These are phyloP conservation scores for Labeo calbasu DNA, from an alignment of 2,797 vertebrate genomes.

Conservation along the genomic window DNA sequence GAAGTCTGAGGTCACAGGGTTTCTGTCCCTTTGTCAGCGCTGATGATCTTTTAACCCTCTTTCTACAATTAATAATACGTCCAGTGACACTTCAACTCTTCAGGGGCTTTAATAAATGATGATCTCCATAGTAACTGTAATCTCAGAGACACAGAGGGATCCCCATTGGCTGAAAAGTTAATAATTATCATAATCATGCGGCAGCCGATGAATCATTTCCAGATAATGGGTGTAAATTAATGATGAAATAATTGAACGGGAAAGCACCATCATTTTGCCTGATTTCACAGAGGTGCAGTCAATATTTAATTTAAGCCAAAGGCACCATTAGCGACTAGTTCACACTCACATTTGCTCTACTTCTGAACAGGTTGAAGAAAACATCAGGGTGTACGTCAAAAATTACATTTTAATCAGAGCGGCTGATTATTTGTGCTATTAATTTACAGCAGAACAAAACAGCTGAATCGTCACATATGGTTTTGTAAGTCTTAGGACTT, in stretches of 20 bases:
- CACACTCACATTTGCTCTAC: not conserved
- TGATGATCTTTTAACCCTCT: not conserved
- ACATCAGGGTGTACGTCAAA: not conserved
- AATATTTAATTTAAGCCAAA: constrained; percentile 35
- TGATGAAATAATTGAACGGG: constrained; percentile 27
- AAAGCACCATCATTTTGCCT: not conserved
- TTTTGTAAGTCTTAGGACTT: not conserved
- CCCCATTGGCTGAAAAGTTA: constrained; percentile 30
- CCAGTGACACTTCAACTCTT: not conserved
- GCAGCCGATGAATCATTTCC: constrained; percentile 18
- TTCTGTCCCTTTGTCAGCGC: not conserved
- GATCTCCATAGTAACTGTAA: constrained; percentile 6
- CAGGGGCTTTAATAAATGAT: constrained; percentile 31
- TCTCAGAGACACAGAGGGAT: not conserved
- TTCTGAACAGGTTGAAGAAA: not conserved
- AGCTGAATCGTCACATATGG: constrained; percentile 10
- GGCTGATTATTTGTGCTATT: constrained; percentile 28
- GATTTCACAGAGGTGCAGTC: constrained; percentile 3
- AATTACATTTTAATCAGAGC: constrained; percentile 44
- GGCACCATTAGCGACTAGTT: not conserved
- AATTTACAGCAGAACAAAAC: constrained; percentile 27
- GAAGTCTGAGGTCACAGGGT: not conserved
- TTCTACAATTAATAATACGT: constrained; percentile 22
- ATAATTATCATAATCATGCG: constrained; percentile 41
- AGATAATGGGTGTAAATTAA: constrained; percentile 10